Base-by-base conservation (phyloP, 30 jellyfish, hydroid and myxozoan species). In the Chrysaora quinquecirrha region DNA sequence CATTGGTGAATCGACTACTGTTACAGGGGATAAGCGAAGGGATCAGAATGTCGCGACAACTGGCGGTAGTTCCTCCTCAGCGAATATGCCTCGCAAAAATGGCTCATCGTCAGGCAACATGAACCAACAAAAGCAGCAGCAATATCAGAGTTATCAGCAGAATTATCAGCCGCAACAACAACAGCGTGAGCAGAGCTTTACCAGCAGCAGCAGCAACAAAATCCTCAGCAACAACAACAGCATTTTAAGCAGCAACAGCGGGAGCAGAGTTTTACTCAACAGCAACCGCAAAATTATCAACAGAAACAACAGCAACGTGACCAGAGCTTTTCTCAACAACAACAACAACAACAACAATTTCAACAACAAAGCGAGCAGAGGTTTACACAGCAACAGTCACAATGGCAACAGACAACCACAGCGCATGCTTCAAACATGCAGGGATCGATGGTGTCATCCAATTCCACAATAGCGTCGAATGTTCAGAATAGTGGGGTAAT, bases 241-340 rank as follows among this genome's bases (percentile, higher is more conserved):
- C 88, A 54, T 33, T 73, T 30, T 52, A 78, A 47, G 18, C 76
- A 73, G 43, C 85, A 85, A 33, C 95, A 85, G 30, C 95, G 27
- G 4, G n/a, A 81, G 58, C 78, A 67, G 43, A 20, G 24, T 2
- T 14, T 43, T 3, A 12, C 24, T 81, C 81, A 64, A 74, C 89
- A 78, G 35, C 80, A 65, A 52, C 89, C 58, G 56, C 73, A 76
- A 52, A 27, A 49, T 21, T 20, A 27, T 19, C 67, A 71, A 29
- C 80, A 68, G 64, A 71, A 73, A 60, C 72, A 64, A 21, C 77
- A 82, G n/a, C 76, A 64, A 7, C 21, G 23, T 2, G 10, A 2
- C 3, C 24, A 11, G 9, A 7, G 3, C 21, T 58, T 2, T 11
- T 19, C 10, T 7, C 76, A 64, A 64, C 76, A 64, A 32, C 71